Evolutionary conservation across 2,113 vertebrate species (phyloP), one percentile per base, ranked within the genome.

Genomic region (Meleagris gallopavo): DNA sequence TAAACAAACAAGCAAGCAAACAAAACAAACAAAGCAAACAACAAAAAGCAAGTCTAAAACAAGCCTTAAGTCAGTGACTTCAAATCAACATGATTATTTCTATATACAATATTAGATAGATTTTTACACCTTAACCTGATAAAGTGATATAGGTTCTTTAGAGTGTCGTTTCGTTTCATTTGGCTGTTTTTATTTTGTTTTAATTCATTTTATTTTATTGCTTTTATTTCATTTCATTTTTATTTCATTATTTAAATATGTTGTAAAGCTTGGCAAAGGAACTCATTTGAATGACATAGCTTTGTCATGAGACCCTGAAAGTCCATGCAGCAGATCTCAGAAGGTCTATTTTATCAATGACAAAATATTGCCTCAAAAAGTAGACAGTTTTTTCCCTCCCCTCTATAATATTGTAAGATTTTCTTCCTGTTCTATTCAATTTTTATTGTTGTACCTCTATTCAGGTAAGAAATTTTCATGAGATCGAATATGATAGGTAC

Each of bases 301-400:
- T 38, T 38, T 61, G 60, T 27, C 14, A 25, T 4, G 14, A 62
- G 22, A 38, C 11, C 57, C 32, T 58, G 34, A 62, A 62, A 25
- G 36, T 38, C 3, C 5, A 29, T 24, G 3, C 34, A 54, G 13
- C 13, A 38, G 22, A 61, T 12, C 5, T 58, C 41, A 34, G 3
- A 2, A 18, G n/a, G 1, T 60, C 7, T 50, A 8, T 25, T 71
- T 60, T 64, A 25, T 52, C 22, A 48, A 25, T 83, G 25, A 4
- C 13, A 77, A 38, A 18, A 8, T 38, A n/a, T 27, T 90, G 9
- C 13, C 21, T 58, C 7, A 54, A 61, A 60, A 81, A 45, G 15
- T 22, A 70, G 30, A 25, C 7, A 13, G 3, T n/a, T 5, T 4
- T 1, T 29, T 4, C 6, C 6, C 7, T 6, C 2, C 1, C 13